Evolutionary conservation across 1,140 invertebrate species (phyloP).

Genomic region (Heliconius hewitsoni): DNA sequence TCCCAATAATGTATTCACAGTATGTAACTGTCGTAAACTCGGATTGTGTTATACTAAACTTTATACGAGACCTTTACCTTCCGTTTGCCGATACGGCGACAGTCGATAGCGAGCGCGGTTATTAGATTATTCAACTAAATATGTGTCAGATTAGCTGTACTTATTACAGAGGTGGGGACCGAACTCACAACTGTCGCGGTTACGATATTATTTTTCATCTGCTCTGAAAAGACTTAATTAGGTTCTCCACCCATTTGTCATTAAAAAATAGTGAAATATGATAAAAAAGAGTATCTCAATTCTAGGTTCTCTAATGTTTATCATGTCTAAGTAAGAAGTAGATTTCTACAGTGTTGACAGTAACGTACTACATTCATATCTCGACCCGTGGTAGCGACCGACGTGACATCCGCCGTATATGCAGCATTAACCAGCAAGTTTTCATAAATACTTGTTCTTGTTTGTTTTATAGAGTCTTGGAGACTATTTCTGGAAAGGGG

Average conservation of each 20-base stretch:
- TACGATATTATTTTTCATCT: too few species aligned
- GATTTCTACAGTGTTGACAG: not conserved
- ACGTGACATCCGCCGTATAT: not conserved
- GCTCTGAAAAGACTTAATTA: too few species aligned
- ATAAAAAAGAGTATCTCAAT: not conserved
- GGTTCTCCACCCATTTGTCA: too few species aligned
- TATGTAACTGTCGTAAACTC: constrained; percentile 16
- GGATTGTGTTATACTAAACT: constrained; percentile 21
- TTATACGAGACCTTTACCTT: not conserved
- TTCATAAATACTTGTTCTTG: not conserved
- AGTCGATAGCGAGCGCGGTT: not conserved
- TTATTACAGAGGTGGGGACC: too few species aligned
- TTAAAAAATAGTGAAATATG: not conserved
- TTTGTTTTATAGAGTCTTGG: not conserved
- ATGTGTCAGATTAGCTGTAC: not conserved
- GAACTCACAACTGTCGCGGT: too few species aligned
- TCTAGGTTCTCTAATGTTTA: not conserved
- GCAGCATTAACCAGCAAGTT: not conserved
- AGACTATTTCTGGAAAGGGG: not conserved
- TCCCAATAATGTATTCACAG: constrained; percentile 16
- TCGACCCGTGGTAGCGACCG: not conserved
- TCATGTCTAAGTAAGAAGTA: not conserved
- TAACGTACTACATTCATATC: not conserved
- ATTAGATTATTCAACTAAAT: not conserved
- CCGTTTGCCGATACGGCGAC: not conserved